These are phyloP conservation scores for Spermophilus dauricus DNA, from an alignment of 2,113 vertebrate species.

Conservation along the genomic window DNA sequence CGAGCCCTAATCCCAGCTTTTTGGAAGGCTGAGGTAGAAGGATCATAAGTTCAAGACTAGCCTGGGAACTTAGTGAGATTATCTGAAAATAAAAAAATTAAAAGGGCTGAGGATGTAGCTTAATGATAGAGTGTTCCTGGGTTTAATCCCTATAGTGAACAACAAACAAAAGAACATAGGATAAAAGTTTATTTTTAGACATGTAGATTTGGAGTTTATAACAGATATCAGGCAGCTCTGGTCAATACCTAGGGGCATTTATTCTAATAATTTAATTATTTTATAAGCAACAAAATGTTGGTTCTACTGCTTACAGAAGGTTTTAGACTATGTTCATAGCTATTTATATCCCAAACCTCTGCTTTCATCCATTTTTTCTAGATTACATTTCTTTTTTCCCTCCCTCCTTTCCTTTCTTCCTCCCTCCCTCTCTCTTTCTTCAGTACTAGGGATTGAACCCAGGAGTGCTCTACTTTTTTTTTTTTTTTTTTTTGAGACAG, in stretches of 20 bases:
- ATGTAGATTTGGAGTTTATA: neutral
- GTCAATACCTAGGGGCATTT: neutral
- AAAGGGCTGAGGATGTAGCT: too few species aligned
- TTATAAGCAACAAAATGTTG: neutral
- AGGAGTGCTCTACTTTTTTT: neutral
- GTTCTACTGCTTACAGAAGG: neutral
- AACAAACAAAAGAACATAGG: neutral
- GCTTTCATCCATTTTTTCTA: neutral
- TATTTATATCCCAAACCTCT: neutral
- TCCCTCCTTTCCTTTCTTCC: too few species aligned
- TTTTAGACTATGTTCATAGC: neutral
- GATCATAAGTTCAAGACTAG: neutral
- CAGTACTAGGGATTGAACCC: neutral
- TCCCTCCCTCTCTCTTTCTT: too few species aligned
- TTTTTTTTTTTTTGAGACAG: neutral
- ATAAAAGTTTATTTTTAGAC: constrained; percentile 25
- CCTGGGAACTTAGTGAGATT: too few species aligned
- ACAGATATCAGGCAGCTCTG: neutral
- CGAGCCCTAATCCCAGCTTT: too few species aligned
- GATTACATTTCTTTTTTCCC: too few species aligned
- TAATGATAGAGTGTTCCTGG: too few species aligned
- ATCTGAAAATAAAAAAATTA: too few species aligned
- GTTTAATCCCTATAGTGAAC: too few species aligned
- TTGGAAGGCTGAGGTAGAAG: neutral
- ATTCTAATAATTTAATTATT: neutral